Evolutionary conservation across 2,888 invertebrate species (phyloP).

Genomic region (Cephonodes hylas): DNA sequence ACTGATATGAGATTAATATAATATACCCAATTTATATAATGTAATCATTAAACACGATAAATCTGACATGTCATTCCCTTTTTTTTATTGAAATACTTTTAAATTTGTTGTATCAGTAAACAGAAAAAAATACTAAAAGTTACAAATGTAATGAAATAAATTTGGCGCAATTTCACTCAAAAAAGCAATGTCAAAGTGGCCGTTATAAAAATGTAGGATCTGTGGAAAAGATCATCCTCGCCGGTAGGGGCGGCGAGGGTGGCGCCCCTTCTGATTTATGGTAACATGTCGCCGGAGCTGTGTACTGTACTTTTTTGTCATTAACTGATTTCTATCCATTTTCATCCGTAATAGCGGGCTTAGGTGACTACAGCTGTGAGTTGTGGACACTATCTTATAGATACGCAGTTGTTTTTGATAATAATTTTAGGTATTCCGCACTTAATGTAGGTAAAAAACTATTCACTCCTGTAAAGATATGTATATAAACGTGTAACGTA

Average conservation of each 20-base stretch:
- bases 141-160: not conserved
- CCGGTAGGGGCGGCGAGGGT: slow-evolving; percentile 50
- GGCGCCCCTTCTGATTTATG: slow-evolving; percentile 76
- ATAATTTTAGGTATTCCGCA: too few relatives aligned
- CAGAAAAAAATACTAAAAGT: not conserved
- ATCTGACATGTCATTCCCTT: too few relatives aligned
- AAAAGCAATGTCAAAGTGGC: slow-evolving; percentile 57
- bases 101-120: too few relatives aligned
- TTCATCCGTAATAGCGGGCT: slow-evolving; percentile 15
- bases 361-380: too few relatives aligned
- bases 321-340: slow-evolving; percentile 73
- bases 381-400: not conserved
- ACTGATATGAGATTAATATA: too few relatives aligned
- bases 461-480: not conserved
- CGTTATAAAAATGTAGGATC: slow-evolving; percentile 80
- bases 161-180: slow-evolving; percentile 31
- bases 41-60: too few relatives aligned
- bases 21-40: too few relatives aligned
- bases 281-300: slow-evolving; percentile 74
- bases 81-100: too few relatives aligned
- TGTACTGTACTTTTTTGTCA: slow-evolving; percentile 73
- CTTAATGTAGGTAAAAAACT: too few relatives aligned
- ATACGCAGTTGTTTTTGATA: too few relatives aligned
- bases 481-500: too few relatives aligned
- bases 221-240: slow-evolving; percentile 77